Percentiles rank a stretch among this genome's conserved stretches.
Conservation (phyloP, 2,113 vertebrate genomes). For the Megaleporinus macrocephalus region DNA sequence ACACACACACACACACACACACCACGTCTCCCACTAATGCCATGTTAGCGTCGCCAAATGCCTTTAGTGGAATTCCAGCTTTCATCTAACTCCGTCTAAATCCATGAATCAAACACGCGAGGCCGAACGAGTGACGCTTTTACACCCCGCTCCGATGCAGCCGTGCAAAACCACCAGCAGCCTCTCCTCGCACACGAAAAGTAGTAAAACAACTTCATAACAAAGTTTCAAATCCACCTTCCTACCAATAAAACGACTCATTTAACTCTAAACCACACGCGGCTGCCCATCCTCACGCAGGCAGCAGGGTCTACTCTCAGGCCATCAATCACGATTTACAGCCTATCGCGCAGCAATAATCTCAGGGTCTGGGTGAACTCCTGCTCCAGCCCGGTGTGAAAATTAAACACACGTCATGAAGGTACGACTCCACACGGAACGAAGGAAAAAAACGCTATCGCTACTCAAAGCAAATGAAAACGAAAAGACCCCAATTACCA, state of each 20-base stretch:
- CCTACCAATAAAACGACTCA: not conserved
- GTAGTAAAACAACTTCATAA: not conserved
- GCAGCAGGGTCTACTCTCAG: not conserved
- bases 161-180: not conserved
- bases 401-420: not conserved
- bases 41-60: slow-evolving; percentile 35
- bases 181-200: not conserved
- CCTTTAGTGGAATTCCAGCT: slow-evolving; percentile 23
- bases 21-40: slow-evolving; percentile 42
- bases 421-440: not conserved
- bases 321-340: not conserved
- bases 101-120: slow-evolving; percentile 25
- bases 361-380: not conserved
- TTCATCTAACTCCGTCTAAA: slow-evolving; percentile 22
- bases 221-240: not conserved
- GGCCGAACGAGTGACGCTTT: slow-evolving; percentile 20
- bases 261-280: not conserved
- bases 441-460: too few relatives aligned
- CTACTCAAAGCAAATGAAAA: not conserved
- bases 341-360: not conserved
- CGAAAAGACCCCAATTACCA: not conserved
- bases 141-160: not conserved
- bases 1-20: slow-evolving; percentile 20
- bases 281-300: not conserved
- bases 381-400: not conserved